These are phyloP conservation scores for Canis aureus DNA, from an alignment of 2,113 vertebrate species.

Conservation along the genomic window DNA sequence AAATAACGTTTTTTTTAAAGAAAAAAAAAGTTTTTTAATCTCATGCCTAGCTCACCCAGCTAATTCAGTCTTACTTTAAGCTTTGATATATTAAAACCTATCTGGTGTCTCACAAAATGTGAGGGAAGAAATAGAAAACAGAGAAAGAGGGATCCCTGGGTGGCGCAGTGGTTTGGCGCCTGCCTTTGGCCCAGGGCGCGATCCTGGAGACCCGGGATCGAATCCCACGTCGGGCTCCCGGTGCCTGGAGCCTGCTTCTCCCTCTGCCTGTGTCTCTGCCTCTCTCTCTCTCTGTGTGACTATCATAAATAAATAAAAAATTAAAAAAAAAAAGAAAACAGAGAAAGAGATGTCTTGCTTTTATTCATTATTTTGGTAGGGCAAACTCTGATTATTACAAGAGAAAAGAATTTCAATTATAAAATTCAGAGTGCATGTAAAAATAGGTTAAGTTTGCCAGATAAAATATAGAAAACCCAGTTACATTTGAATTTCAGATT, in stretches of 20 bases:
- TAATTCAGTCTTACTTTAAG: conserved; percentile 47
- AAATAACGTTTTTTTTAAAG: neutral
- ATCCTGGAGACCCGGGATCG: too few relatives aligned
- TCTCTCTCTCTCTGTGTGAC: too few relatives aligned
- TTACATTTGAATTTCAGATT: conserved; percentile 53
- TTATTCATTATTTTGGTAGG: conserved; percentile 50
- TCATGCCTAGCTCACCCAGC: neutral
- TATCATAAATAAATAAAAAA: too few relatives aligned
- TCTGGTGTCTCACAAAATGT: neutral
- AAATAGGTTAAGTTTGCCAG: neutral
- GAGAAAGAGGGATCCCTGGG: neutral
- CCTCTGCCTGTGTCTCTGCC: too few relatives aligned
- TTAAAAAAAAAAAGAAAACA: conserved; percentile 18
- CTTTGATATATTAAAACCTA: conserved; percentile 16
- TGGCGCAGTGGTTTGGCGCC: too few relatives aligned
- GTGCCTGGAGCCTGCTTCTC: too few relatives aligned
- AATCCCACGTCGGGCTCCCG: too few relatives aligned
- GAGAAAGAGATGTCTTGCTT: neutral
- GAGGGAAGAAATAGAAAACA: conserved; percentile 5
- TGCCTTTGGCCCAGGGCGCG: too few relatives aligned
- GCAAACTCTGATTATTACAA: conserved; percentile 9
- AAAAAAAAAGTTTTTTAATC: conserved; percentile 37
- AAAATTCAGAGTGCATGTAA: neutral
- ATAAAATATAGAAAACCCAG: neutral
- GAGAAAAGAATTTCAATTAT: conserved; percentile 55